These are phyloP conservation scores for Porites cylindrica DNA, from an alignment of 92 coral and sea anemone species.

Conservation along the genomic window DNA sequence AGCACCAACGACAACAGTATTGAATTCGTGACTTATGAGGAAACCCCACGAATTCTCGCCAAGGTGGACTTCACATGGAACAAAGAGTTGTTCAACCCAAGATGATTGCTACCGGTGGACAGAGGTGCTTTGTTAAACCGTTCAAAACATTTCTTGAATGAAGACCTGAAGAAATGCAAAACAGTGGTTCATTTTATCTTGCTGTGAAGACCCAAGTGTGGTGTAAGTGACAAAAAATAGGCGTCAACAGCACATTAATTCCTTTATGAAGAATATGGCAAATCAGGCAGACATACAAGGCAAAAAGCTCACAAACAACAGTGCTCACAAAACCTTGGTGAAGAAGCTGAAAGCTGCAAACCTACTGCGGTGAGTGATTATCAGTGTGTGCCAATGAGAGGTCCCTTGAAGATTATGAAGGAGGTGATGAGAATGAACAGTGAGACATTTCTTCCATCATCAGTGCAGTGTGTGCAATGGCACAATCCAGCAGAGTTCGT, in stretches of 20 bases:
- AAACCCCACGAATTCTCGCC: conserved; percentile 54
- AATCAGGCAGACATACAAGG: neutral
- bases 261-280: conserved; percentile 17
- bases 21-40: conserved; percentile 17
- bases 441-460: neutral
- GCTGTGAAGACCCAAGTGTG: conserved; percentile 27
- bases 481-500: too few species aligned
- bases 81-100: conserved; percentile 23
- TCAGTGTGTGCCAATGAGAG: conserved; percentile 27
- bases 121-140: neutral
- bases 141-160: conserved; percentile 15
- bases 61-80: conserved; percentile 35
- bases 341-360: conserved; percentile 51
- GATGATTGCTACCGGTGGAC: conserved; percentile 38
- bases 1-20: conserved; percentile 15
- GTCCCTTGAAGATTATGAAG: conserved; percentile 52
- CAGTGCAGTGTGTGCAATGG: too few species aligned
- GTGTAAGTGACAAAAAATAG: conserved; percentile 49
- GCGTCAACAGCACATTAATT: conserved; percentile 34
- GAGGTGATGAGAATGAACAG: conserved; percentile 47
- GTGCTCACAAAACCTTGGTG: conserved; percentile 12
- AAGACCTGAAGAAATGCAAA: conserved; percentile 34
- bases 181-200: conserved; percentile 30
- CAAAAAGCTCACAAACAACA: conserved; percentile 34
- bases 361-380: conserved; percentile 29